Evolutionary conservation across 1,140 invertebrate genomes (phyloP).

Genomic region (Belonocnema kinseyi): DNA sequence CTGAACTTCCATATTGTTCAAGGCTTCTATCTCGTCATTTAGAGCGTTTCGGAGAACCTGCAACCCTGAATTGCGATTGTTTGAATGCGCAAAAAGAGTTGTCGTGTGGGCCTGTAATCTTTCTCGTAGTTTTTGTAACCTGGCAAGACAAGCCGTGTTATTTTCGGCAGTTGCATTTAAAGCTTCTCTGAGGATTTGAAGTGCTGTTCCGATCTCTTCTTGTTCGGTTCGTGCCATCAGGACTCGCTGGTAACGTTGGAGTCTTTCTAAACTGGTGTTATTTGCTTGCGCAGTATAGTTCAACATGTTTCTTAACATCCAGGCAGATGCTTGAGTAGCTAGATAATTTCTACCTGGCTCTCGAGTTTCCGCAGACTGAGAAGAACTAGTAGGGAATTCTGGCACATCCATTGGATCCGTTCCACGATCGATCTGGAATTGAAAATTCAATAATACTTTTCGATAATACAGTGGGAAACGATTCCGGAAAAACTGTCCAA

Average conservation of each 20-base stretch:
- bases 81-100: slow-evolving; percentile 38
- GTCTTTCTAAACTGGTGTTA: slow-evolving; percentile 48
- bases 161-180: slow-evolving; percentile 48
- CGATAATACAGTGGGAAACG: no score
- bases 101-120: slow-evolving; percentile 46
- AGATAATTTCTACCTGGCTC: slow-evolving; percentile 37
- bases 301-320: slow-evolving; percentile 53
- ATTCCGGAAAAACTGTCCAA: no score
- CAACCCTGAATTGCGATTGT: slow-evolving; percentile 37
- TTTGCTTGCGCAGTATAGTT: slow-evolving; percentile 50
- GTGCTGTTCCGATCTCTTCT: slow-evolving; percentile 40
- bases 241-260: slow-evolving; percentile 45
- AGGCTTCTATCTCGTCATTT: slow-evolving; percentile 52
- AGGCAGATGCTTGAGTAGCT: slow-evolving; percentile 41
- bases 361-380: slow-evolving; percentile 4
- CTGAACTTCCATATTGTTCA: slow-evolving; percentile 56
- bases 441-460: slow-evolving; percentile 37
- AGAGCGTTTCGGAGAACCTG: slow-evolving; percentile 50
- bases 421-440: slow-evolving; percentile 67
- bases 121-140: slow-evolving; percentile 51
- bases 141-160: slow-evolving; percentile 49
- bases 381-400: slow-evolving; percentile 42
- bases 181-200: slow-evolving; percentile 49
- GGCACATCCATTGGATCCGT: slow-evolving; percentile 81
- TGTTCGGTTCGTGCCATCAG: slow-evolving; percentile 45